Evolutionary conservation across 2,888 invertebrate genomes (phyloP).

Genomic region (Melolontha melolontha): DNA sequence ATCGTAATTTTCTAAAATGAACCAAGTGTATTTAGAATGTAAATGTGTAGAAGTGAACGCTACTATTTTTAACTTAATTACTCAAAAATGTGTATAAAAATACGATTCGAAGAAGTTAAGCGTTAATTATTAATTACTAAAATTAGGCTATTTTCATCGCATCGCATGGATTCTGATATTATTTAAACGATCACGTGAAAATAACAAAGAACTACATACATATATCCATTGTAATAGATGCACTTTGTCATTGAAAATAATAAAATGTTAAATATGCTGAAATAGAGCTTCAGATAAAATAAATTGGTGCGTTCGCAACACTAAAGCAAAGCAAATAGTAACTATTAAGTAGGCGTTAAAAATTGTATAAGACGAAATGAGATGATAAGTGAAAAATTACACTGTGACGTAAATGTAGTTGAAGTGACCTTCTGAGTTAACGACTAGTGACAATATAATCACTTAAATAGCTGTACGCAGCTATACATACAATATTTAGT

Average conservation of each 20-base stretch:
- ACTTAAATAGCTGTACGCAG: slow-evolving; percentile 3
- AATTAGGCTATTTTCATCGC: slow-evolving; percentile 12
- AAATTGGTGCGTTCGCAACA: slow-evolving; percentile 4
- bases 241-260: not conserved
- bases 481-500: not conserved
- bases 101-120: slow-evolving; percentile 9
- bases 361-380: slow-evolving; percentile 37
- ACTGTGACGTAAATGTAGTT: slow-evolving; percentile 52
- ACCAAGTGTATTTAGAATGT: no score
- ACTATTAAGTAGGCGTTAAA: slow-evolving; percentile 29
- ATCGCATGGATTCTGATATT: not conserved
- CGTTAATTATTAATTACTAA: slow-evolving; percentile 10
- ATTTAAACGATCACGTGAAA: slow-evolving; percentile 1
- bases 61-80: slow-evolving; percentile 26
- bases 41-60: slow-evolving; percentile 4
- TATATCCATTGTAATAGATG: not conserved
- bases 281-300: not conserved
- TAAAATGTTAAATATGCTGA: not conserved
- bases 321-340: slow-evolving; percentile 16
- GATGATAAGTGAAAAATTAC: slow-evolving; percentile 51
- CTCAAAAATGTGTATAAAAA: slow-evolving; percentile 18
- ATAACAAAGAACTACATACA: not conserved
- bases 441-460: slow-evolving; percentile 31
- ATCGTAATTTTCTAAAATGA: no score
- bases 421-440: slow-evolving; percentile 53